phyloP scores from a whole-genome alignment of 2,888 invertebrate species.

The Sinohyriopsis cumingii region DNA sequence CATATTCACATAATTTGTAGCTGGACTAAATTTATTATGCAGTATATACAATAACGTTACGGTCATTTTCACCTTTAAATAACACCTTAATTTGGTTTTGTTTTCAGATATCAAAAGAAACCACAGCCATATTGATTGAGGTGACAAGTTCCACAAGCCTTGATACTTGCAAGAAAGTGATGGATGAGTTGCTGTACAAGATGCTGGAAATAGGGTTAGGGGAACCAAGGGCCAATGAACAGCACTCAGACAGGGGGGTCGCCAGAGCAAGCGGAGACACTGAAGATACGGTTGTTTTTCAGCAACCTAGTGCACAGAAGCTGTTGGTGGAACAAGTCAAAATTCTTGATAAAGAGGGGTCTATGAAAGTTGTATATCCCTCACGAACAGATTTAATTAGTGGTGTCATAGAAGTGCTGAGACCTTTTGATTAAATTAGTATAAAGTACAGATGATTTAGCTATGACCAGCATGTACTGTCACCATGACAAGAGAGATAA shows the following conservation, averaged over 20 bases:
- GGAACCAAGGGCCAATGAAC: conserved; percentile 45
- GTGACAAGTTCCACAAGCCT: conserved; percentile 82
- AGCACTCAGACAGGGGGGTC: conserved; percentile 15
- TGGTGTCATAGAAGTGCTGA: conserved; percentile 49
- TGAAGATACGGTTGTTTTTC: conserved; percentile 21
- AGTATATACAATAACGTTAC: too few species aligned
- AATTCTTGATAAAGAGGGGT: conserved; percentile 80
- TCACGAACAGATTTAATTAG: conserved; percentile 80
- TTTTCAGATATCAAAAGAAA: conserved; percentile 79
- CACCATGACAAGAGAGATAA: too few species aligned
- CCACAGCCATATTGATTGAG: conserved; percentile 82
- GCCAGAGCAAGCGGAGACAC: conserved; percentile 25
- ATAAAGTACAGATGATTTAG: too few species aligned
- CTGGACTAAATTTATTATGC: too few species aligned
- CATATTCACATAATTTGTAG: too few species aligned
- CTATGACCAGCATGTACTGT: too few species aligned
- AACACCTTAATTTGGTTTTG: neutral
- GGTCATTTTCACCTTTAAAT: too few species aligned
- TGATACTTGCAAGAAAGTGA: conserved; percentile 78
- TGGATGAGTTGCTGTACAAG: conserved; percentile 81
- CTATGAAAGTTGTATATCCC: conserved; percentile 85
- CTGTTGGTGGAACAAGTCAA: conserved; percentile 80
- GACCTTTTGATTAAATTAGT: conserved; percentile 24
- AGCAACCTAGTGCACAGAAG: conserved; percentile 20
- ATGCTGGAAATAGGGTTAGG: conserved; percentile 74